These are phyloP conservation scores for Plebejus argus DNA, from an alignment of 2,888 invertebrate species.

Conservation along the genomic window DNA sequence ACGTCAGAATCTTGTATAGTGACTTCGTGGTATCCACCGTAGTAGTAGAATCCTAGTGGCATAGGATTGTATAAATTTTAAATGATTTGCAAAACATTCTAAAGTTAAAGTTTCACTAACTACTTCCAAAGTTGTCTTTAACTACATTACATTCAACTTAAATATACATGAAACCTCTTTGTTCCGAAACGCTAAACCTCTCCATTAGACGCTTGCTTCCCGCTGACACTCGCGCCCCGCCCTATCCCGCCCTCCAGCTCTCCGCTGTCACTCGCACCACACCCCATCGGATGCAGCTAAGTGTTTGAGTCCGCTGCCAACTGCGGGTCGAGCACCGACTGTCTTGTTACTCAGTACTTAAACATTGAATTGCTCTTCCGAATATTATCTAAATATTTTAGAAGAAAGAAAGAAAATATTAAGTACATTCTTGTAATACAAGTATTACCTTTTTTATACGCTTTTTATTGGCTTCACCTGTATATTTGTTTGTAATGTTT, in stretches of 20 bases:
- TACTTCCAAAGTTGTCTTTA: no score
- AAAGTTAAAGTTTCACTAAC: no score
- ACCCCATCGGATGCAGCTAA: not conserved
- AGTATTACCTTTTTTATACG: no score
- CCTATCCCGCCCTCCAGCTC: not conserved
- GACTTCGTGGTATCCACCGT: no score
- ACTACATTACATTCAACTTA: no score
- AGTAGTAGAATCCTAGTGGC: no score
- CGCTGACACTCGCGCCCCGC: not conserved
- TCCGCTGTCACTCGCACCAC: not conserved
- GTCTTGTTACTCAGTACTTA: not conserved
- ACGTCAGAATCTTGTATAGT: not conserved
- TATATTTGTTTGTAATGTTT: no score
- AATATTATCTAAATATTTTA: not conserved
- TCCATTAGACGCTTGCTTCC: not conserved
- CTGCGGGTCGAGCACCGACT: not conserved
- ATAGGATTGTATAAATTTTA: not conserved
- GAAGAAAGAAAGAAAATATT: not conserved
- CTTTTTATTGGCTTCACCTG: no score
- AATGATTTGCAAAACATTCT: not conserved
- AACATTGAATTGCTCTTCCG: not conserved
- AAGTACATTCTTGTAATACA: no score
- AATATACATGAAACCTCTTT: no score
- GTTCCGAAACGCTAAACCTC: not conserved
- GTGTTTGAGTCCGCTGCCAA: not conserved